Percentiles rank a stretch among this genome's conserved stretches.
Evolutionary conservation across 2,888 invertebrate species (phyloP).

Genomic region (Linyphia triangularis): DNA sequence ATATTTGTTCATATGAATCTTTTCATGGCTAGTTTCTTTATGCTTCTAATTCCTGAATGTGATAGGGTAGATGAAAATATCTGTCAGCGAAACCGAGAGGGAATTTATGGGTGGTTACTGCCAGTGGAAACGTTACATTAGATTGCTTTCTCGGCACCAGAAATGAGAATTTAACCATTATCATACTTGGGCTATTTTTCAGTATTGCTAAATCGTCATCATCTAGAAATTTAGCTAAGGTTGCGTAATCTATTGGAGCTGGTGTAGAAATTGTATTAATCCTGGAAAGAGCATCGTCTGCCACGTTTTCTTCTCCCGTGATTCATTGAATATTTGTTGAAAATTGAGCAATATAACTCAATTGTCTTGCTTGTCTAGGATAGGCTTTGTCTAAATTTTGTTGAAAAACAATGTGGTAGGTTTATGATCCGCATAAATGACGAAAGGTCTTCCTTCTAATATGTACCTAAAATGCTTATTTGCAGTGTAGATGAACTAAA

Average conservation of each 20-base stretch:
- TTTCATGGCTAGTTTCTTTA: constrained; percentile 1
- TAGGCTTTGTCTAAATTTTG: neutral
- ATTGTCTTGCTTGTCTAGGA: neutral
- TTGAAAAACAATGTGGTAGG: constrained; percentile 72
- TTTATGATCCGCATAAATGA: constrained; percentile 43
- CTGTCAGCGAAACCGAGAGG: neutral
- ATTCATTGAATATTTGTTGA: constrained; percentile 51
- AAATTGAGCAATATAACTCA: constrained; percentile 49
- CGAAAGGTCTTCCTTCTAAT: constrained; percentile 41
- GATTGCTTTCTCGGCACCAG: neutral
- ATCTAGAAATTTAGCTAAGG: constrained; percentile 18
- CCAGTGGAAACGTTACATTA: constrained; percentile 20
- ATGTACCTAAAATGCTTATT: constrained; percentile 53
- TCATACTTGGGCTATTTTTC: constrained; percentile 17
- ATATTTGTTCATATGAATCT: constrained; percentile 45
- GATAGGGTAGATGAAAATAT: neutral
- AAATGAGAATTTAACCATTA: constrained; percentile 14
- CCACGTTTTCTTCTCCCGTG: constrained; percentile 47
- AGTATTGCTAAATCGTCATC: constrained; percentile 25
- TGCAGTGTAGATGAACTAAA: constrained; percentile 9
- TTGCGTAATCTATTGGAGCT: constrained; percentile 19
- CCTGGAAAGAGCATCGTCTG: constrained; percentile 49
- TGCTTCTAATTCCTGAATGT: constrained; percentile 9
- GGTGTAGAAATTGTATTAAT: constrained; percentile 25
- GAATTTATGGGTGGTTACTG: constrained; percentile 24